Base-by-base conservation (phyloP, 2,888 invertebrate genomes). In the Dichetophora obliterata region DNA sequence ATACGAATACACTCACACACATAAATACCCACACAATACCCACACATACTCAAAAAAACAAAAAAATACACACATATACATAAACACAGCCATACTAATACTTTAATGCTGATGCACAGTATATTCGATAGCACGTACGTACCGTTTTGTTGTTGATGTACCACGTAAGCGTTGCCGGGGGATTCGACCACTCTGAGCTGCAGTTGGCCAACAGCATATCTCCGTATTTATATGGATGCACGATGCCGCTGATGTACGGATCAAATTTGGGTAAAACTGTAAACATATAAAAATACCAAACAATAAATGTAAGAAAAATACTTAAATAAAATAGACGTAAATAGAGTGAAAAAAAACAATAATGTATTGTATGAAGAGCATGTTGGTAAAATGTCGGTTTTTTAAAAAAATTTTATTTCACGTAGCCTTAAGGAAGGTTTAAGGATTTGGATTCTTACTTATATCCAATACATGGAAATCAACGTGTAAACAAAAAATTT, bases 61-160 rank as follows among this genome's bases (percentile, higher is more conserved):
- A 37, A 31, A 52, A 16, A 48, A 9, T 5, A 34, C 9, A 9
- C 24, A 37, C 22, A 3, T 43, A 59, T 3, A 57, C 31, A 16
- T 59, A 71, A 16, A 71, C 54, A 31, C 59, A n/a, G 8, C 3
- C 16, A 24, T n/a, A 4, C 8, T 16, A 4, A 43, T 37, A n/a
- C 54, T 19, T 57, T 31, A n/a, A 16, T 61, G 22, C 48, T 14
- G 19, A 8, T 65, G 65, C 19, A 19, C 48, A 48, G 63, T 24
- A 5, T 11, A 48, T 48, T 48, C 11, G 19, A 68, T 5, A 68
- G 50, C 57, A 34, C 16, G 37, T 52, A 34, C 16, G 37, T 87
- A 89, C 89, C 84, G 88, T 88, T 86, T 88, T 87, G 82, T 88
- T 88, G 85, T 90, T 89, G 81, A 89, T 89, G 79, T 86, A 88